These are phyloP conservation scores for Actinia tenebrosa DNA, from an alignment of 64 coral and sea anemone genomes.

Conservation along the genomic window DNA sequence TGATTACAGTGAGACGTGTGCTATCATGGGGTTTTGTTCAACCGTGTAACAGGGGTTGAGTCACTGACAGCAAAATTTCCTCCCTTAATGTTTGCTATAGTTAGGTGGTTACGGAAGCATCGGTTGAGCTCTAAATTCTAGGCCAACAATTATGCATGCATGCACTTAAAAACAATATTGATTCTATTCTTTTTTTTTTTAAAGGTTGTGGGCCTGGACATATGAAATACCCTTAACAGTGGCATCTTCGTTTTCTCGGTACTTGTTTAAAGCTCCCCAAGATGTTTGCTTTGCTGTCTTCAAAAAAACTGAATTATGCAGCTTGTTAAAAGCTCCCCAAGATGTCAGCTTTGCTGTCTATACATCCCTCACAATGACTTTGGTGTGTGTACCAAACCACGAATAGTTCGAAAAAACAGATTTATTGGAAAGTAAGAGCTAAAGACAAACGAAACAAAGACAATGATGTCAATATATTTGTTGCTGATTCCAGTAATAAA, in stretches of 20 bases:
- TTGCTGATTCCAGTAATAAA: too few relatives aligned
- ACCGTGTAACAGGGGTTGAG: too few relatives aligned
- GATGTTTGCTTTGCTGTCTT: neutral
- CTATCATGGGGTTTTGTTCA: too few relatives aligned
- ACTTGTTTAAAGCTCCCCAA: neutral
- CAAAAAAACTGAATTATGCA: neutral
- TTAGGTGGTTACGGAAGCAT: too few relatives aligned
- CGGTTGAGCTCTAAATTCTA: too few relatives aligned
- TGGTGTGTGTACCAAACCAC: neutral
- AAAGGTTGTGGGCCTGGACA: neutral
- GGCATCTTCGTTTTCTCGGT: too few relatives aligned
- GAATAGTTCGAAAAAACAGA: neutral
- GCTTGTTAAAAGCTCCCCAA: neutral
- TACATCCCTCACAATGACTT: neutral
- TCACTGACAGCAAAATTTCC: too few relatives aligned
- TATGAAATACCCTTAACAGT: neutral
- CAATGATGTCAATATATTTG: too few relatives aligned
- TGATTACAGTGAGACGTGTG: too few relatives aligned
- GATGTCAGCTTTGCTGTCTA: neutral
- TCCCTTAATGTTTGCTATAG: too few relatives aligned
- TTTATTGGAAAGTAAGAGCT: neutral
- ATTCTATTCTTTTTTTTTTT: neutral
- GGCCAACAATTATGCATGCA: too few relatives aligned
- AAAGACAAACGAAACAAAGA: neutral
- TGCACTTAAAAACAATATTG: too few relatives aligned